These are phyloP conservation scores for Aplochiton taeniatus DNA, from an alignment of 2,797 vertebrate species.

Conservation along the genomic window DNA sequence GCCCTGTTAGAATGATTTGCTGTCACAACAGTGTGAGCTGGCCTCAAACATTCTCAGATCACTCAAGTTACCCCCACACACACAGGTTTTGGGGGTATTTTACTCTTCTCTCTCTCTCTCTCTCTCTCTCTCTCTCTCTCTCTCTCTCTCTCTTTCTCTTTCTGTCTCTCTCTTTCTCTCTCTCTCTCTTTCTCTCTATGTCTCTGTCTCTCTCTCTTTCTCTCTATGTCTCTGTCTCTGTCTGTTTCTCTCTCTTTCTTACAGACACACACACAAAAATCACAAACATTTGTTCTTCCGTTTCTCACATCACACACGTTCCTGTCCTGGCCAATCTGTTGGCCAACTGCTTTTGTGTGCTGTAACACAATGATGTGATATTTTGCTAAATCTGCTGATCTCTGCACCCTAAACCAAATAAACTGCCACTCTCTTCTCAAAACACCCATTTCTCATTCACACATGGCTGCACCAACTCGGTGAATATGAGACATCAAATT, in stretches of 20 bases:
- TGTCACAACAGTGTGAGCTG: conserved; percentile 58
- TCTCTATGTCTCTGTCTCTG: too few relatives aligned
- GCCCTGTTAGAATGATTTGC: conserved; percentile 63
- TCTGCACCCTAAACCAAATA: not conserved
- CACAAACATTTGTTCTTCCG: not conserved
- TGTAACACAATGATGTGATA: conserved; percentile 7
- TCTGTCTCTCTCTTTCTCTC: too few relatives aligned
- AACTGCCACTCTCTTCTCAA: not conserved
- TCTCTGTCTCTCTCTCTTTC: too few relatives aligned
- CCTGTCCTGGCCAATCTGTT: too few relatives aligned
- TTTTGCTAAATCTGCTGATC: not conserved
- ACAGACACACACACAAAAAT: not conserved
- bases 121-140: too few relatives aligned
- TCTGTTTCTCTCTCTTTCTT: too few relatives aligned
- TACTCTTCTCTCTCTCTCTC: too few relatives aligned
- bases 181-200: not conserved
- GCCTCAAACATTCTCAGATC: conserved; percentile 34
- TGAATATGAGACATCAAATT: too few relatives aligned
- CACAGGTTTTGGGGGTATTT: not conserved
- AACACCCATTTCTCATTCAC: not conserved
- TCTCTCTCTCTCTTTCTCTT: too few relatives aligned
- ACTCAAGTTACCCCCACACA: conserved; percentile 21
- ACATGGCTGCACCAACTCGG: not conserved
- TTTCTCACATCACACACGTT: not conserved
- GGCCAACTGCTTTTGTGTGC: not conserved